Percentiles rank a stretch among this genome's conserved stretches.
These are phyloP conservation scores for Saguinus midas DNA, from an alignment of 2,113 vertebrate species.

Conservation along the genomic window DNA sequence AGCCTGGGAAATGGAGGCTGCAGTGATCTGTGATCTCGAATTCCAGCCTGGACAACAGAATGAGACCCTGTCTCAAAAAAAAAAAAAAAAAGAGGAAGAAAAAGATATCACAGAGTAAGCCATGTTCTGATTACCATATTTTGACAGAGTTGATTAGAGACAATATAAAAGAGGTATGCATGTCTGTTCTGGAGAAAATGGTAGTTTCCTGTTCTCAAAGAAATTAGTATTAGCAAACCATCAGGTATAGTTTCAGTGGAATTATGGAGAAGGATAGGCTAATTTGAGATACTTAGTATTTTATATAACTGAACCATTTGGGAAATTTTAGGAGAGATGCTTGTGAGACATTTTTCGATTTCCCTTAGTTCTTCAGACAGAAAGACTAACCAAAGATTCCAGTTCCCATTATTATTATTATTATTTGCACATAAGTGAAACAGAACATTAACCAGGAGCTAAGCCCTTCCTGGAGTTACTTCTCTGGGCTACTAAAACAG, in stretches of 20 bases:
- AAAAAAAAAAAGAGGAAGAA: not conserved
- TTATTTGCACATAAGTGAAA: not conserved
- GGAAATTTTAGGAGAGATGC: constrained; percentile 1
- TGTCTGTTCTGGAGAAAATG: constrained; percentile 14
- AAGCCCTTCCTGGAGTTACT: not conserved
- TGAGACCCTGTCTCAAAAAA: not conserved
- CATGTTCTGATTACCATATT: not conserved
- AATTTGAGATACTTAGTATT: not conserved
- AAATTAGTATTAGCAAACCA: not conserved
- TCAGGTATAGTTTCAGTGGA: not conserved
- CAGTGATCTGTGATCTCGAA: too few relatives aligned
- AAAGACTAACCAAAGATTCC: not conserved
- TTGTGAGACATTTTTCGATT: not conserved
- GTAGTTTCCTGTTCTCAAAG: not conserved
- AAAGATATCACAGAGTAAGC: not conserved
- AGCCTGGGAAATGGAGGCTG: too few relatives aligned
- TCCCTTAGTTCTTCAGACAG: not conserved
- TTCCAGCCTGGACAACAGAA: too few relatives aligned
- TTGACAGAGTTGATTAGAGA: not conserved
- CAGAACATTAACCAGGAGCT: not conserved
- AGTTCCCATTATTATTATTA: not conserved
- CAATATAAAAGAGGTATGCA: constrained; percentile 32
- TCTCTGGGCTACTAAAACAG: not conserved
- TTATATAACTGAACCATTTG: not conserved
- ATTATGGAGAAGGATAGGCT: not conserved